These are phyloP conservation scores for Pagrus major DNA, from an alignment of 2,113 vertebrate species.

Conservation along the genomic window DNA sequence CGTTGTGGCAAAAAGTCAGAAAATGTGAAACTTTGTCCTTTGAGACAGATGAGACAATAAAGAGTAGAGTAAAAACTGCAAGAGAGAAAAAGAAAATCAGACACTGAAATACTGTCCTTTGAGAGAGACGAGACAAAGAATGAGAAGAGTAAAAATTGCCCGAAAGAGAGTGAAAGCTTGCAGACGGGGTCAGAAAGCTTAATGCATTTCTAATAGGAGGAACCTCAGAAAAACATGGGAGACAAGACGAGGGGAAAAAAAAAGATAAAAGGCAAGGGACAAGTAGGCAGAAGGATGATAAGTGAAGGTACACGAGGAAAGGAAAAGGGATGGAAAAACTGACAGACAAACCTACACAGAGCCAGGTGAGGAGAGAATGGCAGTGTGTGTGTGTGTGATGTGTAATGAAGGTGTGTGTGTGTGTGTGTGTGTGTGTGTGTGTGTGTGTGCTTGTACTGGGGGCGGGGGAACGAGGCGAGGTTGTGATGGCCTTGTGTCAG, in stretches of 20 bases:
- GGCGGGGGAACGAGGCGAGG: not conserved
- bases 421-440: constrained; percentile 6
- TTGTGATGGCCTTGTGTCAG: constrained; percentile 69
- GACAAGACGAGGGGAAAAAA: not conserved
- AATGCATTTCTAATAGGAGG: constrained; percentile 62
- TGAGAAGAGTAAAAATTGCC: constrained; percentile 8
- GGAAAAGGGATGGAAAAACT: constrained; percentile 4
- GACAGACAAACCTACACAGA: constrained; percentile 26
- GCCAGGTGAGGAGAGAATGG: constrained; percentile 9
- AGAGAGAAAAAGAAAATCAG: constrained; percentile 27
- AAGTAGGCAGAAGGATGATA: constrained; percentile 44
- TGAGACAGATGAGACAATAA: constrained; percentile 36
- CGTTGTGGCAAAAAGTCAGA: not conserved
- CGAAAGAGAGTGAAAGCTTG: constrained; percentile 6
- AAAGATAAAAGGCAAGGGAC: constrained; percentile 30
- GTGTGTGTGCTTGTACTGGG: not conserved
- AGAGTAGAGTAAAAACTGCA: not conserved
- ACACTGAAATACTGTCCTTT: constrained; percentile 35
- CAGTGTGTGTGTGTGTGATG: constrained; percentile 15
- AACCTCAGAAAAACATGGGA: constrained; percentile 20
- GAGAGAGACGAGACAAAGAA: constrained; percentile 38
- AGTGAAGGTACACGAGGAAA: constrained; percentile 39
- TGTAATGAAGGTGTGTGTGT: not conserved
- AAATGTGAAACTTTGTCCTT: constrained; percentile 16
- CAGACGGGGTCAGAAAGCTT: constrained; percentile 55